These are phyloP conservation scores for Percopsis transmontana DNA, from an alignment of 2,113 vertebrate species.

Conservation along the genomic window DNA sequence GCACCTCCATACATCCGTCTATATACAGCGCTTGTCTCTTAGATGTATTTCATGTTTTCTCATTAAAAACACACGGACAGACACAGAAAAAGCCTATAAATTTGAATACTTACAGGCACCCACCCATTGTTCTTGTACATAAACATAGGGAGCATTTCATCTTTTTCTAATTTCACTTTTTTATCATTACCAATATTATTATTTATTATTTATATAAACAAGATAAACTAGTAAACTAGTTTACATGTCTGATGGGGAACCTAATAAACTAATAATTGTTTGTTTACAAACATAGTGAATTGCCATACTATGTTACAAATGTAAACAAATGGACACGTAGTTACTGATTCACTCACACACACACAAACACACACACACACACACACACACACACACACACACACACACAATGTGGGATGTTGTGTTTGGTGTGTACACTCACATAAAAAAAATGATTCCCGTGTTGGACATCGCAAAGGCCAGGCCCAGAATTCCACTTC, in stretches of 20 bases:
- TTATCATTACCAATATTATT: too few relatives aligned
- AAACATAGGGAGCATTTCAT: too few relatives aligned
- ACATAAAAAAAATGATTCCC: conserved; percentile 84
- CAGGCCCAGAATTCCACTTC: conserved; percentile 85
- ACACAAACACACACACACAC: not conserved
- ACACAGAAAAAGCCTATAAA: conserved; percentile 6
- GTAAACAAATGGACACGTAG: not conserved
- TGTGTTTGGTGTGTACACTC: conserved; percentile 63
- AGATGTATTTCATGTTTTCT: not conserved
- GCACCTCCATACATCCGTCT: conserved; percentile 52
- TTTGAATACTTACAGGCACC: too few relatives aligned
- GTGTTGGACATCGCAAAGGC: conserved; percentile 87
- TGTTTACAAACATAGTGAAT: not conserved
- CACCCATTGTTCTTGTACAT: too few relatives aligned
- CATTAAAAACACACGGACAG: not conserved
- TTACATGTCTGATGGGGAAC: too few relatives aligned
- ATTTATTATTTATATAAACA: too few relatives aligned
- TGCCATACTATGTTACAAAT: conserved; percentile 1
- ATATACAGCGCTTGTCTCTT: not conserved
- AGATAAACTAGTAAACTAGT: too few relatives aligned
- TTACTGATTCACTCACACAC: conserved; percentile 3
- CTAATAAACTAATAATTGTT: too few relatives aligned
- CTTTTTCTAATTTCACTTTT: too few relatives aligned
- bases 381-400: conserved; percentile 2
- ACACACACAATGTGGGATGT: not conserved